Evolutionary conservation across 2,797 vertebrate species (phyloP), one percentile per base, ranked within the genome.

Genomic region (Synanceia verrucosa): DNA sequence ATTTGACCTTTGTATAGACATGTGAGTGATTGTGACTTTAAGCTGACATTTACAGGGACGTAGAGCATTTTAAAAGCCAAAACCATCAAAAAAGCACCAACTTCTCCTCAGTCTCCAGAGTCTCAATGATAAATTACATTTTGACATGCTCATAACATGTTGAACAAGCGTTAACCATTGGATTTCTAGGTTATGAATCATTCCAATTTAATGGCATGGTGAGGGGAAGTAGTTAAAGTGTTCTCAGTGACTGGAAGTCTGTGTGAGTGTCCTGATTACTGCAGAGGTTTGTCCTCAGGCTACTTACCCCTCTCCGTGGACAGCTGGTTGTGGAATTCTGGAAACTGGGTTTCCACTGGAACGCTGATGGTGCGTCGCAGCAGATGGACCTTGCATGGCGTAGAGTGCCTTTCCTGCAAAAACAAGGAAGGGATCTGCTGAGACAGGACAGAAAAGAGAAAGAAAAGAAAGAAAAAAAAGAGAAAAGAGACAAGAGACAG

Each of bases 291-390:
- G 53, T 58, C 79, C 70, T 80, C 51, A 3, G 73, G 72, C 65
- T 44, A 91, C 95, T 95, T 79, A 95, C 95, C 87, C 67, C 89
- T 93, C 72, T 91, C 92, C 0, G 82, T 87, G 72, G 91, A 93
- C 74, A 89, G 70, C 85, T 93, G 92, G 74, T 81, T 88, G 73
- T 90, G 91, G 78, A 92, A 91, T 48, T 92, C 91, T 58, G 92
- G 92, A 74, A 93, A 93, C 63, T 91, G 92, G 2, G 94, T 91
- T 78, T 95, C 94, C 70, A 94, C 94, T 1, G 95, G 95, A 70
- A 95, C 94, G 31, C 95, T 95, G 89, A 95, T 94, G 75, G 95
- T 95, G 77, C 95, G 94, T 6, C 94, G 90, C 69, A 95, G 86
- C 29, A 94, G 89, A 59, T 94, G 92, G 51, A 81, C 88, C 80